These are phyloP conservation scores for Petrolisthes cinctipes DNA, from an alignment of 2,888 invertebrate species.

Conservation along the genomic window DNA sequence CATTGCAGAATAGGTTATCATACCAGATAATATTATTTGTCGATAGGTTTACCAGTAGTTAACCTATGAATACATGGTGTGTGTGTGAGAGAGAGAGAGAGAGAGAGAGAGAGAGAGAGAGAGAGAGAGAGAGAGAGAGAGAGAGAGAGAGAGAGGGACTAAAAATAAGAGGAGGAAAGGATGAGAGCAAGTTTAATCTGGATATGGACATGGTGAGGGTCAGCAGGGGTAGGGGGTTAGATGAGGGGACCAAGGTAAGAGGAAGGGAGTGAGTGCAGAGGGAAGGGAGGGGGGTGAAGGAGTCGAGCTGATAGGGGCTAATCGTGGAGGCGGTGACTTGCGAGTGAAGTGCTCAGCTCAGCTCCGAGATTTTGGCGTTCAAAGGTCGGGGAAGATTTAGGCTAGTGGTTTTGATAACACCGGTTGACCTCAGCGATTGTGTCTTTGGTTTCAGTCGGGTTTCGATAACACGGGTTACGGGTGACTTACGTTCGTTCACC, in stretches of 20 bases:
- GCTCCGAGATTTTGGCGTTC: too few relatives aligned
- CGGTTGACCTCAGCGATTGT: too few relatives aligned
- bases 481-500: too few relatives aligned
- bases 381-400: too few relatives aligned
- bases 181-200: neutral
- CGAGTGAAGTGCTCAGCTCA: too few relatives aligned
- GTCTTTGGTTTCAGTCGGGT: too few relatives aligned
- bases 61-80: neutral
- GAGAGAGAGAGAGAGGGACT: neutral
- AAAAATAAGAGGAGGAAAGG: neutral
- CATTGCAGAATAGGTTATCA: too few relatives aligned
- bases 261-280: neutral
- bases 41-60: too few relatives aligned
- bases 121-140: slow-evolving; percentile 27
- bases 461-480: too few relatives aligned
- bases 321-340: neutral
- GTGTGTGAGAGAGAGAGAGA: neutral
- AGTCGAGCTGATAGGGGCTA: neutral
- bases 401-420: too few relatives aligned
- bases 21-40: too few relatives aligned
- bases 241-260: neutral
- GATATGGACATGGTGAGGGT: neutral
- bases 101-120: slow-evolving; percentile 24
- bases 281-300: neutral
- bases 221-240: neutral